These are phyloP conservation scores for Paraescarpia echinospica DNA, from an alignment of 1,140 invertebrate genomes.

Conservation along the genomic window DNA sequence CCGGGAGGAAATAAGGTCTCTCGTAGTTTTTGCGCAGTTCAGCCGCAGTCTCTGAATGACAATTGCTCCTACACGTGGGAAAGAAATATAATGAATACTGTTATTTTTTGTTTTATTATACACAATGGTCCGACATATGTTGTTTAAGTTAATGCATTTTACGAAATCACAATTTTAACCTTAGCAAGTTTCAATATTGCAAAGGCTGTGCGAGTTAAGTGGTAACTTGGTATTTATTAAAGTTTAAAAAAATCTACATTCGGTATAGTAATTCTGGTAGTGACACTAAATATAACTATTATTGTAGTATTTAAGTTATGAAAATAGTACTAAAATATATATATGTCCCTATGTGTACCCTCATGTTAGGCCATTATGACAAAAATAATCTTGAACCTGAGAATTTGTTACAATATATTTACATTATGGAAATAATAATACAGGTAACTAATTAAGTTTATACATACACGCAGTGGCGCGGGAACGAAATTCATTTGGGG, in stretches of 20 bases:
- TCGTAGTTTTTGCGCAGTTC: conserved; percentile 76
- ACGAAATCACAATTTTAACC: background rate
- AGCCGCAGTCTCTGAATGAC: conserved; percentile 74
- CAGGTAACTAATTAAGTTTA: no score
- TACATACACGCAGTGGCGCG: no score
- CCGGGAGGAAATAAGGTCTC: conserved; percentile 83
- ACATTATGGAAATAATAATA: no score
- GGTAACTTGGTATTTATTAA: no score
- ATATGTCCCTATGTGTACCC: background rate
- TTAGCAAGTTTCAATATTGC: conserved; percentile 33
- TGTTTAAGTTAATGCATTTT: background rate
- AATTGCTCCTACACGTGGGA: conserved; percentile 75
- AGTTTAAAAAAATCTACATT: no score
- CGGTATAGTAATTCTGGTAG: no score
- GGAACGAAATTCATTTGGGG: no score
- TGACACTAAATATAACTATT: no score
- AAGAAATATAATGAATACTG: conserved; percentile 31
- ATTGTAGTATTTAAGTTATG: no score
- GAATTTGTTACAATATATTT: no score
- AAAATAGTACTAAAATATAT: background rate
- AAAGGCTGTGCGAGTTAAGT: background rate
- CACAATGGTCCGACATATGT: background rate
- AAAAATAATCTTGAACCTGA: no score
- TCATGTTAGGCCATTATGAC: no score
- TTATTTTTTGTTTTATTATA: background rate